Conservation (phyloP, 2,888 invertebrate species). For the Hydrotaea cyrtoneurina region DNA sequence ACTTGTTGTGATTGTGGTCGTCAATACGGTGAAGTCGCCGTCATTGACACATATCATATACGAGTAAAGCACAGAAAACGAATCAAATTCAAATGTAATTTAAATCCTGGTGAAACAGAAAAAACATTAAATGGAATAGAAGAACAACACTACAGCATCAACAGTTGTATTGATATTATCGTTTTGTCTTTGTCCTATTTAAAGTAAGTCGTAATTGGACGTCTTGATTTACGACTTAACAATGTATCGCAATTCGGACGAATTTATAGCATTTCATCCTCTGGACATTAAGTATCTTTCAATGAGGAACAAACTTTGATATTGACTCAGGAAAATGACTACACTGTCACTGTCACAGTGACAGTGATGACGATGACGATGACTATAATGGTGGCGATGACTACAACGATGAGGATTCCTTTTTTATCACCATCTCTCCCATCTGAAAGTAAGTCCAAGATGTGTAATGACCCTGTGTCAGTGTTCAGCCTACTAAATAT, state of each 20-base stretch:
- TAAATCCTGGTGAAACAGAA: background rate
- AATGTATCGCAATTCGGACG: background rate
- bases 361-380: background rate
- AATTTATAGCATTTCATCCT: slow-evolving; percentile 17
- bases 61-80: background rate
- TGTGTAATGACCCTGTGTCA: background rate
- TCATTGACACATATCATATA: no score
- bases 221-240: slow-evolving; percentile 25
- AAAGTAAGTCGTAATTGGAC: slow-evolving; percentile 2
- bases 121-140: background rate
- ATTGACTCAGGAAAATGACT: slow-evolving; percentile 11
- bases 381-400: background rate
- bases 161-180: background rate
- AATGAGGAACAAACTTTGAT: background rate
- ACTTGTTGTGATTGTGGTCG: no score
- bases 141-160: background rate
- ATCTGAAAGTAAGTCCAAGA: background rate
- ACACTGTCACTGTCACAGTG: background rate
- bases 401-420: background rate
- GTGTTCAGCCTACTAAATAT: slow-evolving; percentile 19
- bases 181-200: background rate
- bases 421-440: background rate
- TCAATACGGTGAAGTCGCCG: no score
- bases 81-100: background rate
- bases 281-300: background rate